Evolutionary conservation across 2,113 vertebrate genomes (phyloP).

Genomic region (Leiothrix lutea): DNA sequence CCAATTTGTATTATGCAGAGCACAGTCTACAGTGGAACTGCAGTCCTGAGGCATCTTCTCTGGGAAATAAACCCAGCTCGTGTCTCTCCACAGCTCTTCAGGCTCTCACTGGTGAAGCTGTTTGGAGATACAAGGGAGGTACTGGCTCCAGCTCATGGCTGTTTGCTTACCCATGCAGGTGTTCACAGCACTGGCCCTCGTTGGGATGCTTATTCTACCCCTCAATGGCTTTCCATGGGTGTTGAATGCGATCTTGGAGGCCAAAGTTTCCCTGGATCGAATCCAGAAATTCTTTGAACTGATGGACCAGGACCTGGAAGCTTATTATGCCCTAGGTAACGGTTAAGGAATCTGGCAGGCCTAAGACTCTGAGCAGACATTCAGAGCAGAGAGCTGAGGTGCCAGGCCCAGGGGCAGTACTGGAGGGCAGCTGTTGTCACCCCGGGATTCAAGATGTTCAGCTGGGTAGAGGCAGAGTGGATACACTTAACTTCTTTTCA

Average conservation of each 20-base stretch:
- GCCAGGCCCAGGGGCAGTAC: neutral
- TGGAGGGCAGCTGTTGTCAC: neutral
- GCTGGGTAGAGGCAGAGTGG: neutral
- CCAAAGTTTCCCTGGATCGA: constrained; percentile 92
- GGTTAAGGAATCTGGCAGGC: neutral
- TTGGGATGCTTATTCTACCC: constrained; percentile 91
- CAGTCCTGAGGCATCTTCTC: neutral
- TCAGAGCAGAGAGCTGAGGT: neutral
- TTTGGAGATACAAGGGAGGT: neutral
- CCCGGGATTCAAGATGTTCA: neutral
- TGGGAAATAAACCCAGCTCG: neutral
- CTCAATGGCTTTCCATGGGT: constrained; percentile 96
- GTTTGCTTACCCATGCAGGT: constrained; percentile 74
- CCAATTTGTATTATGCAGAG: neutral
- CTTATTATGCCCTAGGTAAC: constrained; percentile 83
- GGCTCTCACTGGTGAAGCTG: neutral
- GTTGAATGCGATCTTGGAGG: constrained; percentile 88
- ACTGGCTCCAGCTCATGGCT: neutral
- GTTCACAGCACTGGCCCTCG: constrained; percentile 91
- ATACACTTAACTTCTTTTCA: neutral
- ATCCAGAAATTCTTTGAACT: constrained; percentile 90
- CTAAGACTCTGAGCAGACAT: neutral
- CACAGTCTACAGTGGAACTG: neutral
- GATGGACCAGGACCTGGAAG: constrained; percentile 78
- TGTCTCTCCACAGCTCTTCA: neutral